Evolutionary conservation across 2,888 invertebrate genomes (phyloP).

Genomic region (Cotesia congregata): DNA sequence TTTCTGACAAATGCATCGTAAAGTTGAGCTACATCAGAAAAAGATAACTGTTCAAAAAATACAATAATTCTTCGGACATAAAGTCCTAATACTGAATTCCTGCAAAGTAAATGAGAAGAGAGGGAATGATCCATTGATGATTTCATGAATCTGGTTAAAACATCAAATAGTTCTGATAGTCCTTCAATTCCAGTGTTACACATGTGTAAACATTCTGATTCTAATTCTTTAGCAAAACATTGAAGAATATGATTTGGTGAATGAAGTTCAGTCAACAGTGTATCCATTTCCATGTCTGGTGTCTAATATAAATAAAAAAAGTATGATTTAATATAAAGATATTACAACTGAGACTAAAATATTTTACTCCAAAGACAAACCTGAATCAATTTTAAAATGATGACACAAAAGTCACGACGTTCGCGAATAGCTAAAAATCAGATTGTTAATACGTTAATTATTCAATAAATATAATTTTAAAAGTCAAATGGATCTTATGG

Average conservation of each 20-base stretch:
- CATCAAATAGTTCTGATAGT: constrained; percentile 75
- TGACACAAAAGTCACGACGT: constrained; percentile 84
- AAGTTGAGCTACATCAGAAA: constrained; percentile 84
- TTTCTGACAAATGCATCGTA: constrained; percentile 81
- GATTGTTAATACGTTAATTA: not conserved
- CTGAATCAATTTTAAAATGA: constrained; percentile 85
- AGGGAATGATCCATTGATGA: constrained; percentile 60
- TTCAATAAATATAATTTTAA: not conserved
- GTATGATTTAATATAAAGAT: not conserved
- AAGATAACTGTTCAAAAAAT: constrained; percentile 86
- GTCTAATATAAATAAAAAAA: constrained; percentile 72
- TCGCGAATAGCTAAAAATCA: constrained; percentile 72
- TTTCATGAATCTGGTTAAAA: constrained; percentile 78
- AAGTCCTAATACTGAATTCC: constrained; percentile 76
- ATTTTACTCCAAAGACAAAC: constrained; percentile 62
- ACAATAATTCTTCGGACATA: constrained; percentile 86
- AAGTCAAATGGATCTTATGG: no score
- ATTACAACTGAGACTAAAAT: not conserved
- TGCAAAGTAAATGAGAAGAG: constrained; percentile 57
- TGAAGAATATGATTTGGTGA: constrained; percentile 75
- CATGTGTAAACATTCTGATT: constrained; percentile 74
- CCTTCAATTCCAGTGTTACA: constrained; percentile 73
- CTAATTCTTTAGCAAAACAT: constrained; percentile 75
- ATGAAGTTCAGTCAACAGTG: constrained; percentile 77
- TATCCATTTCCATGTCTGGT: constrained; percentile 82